Conservation (phyloP, 2,888 invertebrate species). For the Escarpia spicata region DNA sequence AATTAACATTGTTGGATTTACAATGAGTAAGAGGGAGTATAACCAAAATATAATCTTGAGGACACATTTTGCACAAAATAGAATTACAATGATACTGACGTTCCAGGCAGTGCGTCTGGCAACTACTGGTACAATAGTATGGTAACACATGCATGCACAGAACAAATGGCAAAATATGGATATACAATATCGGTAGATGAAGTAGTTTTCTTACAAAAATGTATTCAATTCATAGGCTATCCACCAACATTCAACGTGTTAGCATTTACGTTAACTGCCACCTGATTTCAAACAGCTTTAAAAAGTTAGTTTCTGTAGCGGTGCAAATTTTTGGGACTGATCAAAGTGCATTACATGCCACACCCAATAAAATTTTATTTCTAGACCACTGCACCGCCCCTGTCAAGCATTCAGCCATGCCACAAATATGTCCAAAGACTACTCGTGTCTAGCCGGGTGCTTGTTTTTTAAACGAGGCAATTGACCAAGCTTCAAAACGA, state of each 20-base stretch:
- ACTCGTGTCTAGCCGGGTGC: not conserved
- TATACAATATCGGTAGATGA: not conserved
- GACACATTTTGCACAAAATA: not conserved
- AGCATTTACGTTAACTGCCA: not conserved
- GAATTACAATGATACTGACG: no score
- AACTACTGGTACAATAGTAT: no score
- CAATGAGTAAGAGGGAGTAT: no score
- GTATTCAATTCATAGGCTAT: not conserved
- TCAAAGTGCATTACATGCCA: no score
- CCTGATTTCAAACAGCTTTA: no score
- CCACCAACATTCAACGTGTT: not conserved
- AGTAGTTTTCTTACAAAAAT: not conserved
- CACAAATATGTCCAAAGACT: not conserved
- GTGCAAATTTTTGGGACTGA: not conserved
- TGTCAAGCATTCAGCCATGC: no score
- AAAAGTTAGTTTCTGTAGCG: no score
- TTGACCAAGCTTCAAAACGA: not conserved
- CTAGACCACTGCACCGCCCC: no score
- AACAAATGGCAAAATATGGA: not conserved
- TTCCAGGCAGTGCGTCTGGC: not conserved
- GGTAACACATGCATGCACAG: no score
- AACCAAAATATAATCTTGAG: not conserved
- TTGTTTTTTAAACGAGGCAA: not conserved
- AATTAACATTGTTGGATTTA: not conserved
- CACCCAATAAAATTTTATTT: no score